These are phyloP conservation scores for Hedychridium roseum DNA, from an alignment of 2,888 invertebrate species.

Conservation along the genomic window DNA sequence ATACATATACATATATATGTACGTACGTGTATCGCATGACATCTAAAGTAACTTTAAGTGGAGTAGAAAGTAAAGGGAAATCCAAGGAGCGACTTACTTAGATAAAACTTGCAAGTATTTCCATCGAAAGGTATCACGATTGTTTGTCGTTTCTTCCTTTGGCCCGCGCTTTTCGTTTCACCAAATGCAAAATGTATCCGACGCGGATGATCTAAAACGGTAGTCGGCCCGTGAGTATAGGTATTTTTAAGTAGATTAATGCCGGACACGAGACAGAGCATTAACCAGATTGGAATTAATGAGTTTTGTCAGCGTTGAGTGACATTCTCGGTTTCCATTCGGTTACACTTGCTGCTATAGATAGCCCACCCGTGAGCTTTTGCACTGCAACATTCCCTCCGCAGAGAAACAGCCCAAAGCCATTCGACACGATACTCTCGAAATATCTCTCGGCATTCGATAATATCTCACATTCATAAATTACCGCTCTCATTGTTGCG, in stretches of 20 bases:
- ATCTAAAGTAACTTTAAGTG: conserved; percentile 3
- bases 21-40: neutral
- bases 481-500: no score
- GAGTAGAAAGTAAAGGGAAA: no score
- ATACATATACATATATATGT: neutral
- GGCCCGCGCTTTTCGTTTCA: no score
- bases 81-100: no score
- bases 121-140: no score
- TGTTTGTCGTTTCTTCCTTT: no score
- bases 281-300: conserved; percentile 64
- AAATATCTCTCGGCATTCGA: no score
- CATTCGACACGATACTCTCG: no score
- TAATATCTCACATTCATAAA: no score
- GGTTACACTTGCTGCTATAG: conserved; percentile 61
- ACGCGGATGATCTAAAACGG: conserved; percentile 25
- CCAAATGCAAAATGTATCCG: no score
- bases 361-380: conserved; percentile 60
- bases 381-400: conserved; percentile 42
- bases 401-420: conserved; percentile 1
- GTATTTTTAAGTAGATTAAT: conserved; percentile 62
- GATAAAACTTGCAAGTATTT: no score
- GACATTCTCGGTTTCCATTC: conserved; percentile 59
- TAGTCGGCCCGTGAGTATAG: conserved; percentile 25
- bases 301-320: conserved; percentile 62
- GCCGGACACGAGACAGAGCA: conserved; percentile 59